These are phyloP conservation scores for Oceanodroma leucorhoa DNA, from an alignment of 2,797 vertebrate species.

Conservation along the genomic window DNA sequence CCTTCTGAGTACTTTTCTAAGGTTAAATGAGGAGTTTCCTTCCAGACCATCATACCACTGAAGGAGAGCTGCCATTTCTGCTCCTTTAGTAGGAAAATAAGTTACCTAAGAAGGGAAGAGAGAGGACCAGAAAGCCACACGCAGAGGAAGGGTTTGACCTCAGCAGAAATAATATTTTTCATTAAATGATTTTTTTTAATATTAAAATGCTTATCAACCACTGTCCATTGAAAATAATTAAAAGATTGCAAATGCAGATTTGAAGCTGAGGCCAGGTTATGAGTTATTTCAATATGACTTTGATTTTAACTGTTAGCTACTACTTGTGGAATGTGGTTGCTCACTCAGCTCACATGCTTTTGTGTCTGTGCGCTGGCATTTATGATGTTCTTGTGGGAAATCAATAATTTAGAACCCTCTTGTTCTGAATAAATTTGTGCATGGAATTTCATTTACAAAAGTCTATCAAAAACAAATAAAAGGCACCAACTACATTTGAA, in stretches of 20 bases:
- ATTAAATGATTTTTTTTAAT: not conserved
- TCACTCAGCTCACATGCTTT: not conserved
- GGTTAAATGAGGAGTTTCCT: not conserved
- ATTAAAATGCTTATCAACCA: not conserved
- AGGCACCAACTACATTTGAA: not conserved
- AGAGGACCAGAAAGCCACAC: not conserved
- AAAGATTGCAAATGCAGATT: constrained; percentile 2
- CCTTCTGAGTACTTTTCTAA: not conserved
- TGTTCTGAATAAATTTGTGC: not conserved
- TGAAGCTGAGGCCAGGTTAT: not conserved
- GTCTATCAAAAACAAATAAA: constrained; percentile 31
- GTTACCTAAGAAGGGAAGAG: not conserved
- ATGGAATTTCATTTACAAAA: constrained; percentile 2
- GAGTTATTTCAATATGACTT: not conserved
- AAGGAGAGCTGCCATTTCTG: not conserved
- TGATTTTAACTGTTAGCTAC: not conserved
- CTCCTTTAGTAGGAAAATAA: not conserved
- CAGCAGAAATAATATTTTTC: not conserved
- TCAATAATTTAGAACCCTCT: constrained; percentile 13
- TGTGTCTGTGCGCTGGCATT: not conserved
- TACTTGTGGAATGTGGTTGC: constrained; percentile 17
- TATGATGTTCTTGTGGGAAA: constrained; percentile 12
- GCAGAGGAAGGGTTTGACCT: not conserved
- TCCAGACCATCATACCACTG: not conserved
- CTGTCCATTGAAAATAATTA: not conserved